Evolutionary conservation across 2,888 invertebrate species (phyloP).

Genomic region (Petrophora chlorosata): DNA sequence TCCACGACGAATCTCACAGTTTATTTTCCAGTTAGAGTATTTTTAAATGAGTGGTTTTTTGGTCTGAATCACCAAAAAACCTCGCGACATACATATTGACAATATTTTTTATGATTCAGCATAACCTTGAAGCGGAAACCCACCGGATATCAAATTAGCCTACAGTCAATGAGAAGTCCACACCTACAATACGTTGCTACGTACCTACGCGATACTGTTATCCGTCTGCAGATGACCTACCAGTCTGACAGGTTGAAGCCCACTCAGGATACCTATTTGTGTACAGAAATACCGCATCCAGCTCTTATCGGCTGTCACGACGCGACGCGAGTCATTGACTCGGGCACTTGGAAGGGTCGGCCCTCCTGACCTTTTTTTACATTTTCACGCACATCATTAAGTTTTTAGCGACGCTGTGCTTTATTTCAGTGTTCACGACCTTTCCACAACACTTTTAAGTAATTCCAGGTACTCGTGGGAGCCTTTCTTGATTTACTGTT

Average conservation of each 20-base stretch:
- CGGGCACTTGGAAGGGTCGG: conserved; percentile 29
- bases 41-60: no score
- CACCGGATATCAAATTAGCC: conserved; percentile 4
- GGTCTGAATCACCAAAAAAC: neutral
- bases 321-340: conserved; percentile 36
- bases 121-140: neutral
- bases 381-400: conserved; percentile 37
- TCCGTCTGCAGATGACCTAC: conserved; percentile 2
- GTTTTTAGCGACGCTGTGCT: conserved; percentile 28
- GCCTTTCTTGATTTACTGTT: conserved; percentile 9
- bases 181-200: neutral
- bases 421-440: conserved; percentile 24
- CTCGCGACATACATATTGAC: neutral
- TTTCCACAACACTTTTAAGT: conserved; percentile 9
- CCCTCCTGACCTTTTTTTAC: conserved; percentile 37
- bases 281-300: conserved; percentile 4
- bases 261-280: conserved; percentile 9
- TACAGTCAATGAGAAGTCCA: no score
- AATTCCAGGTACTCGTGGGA: conserved; percentile 9
- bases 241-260: conserved; percentile 5
- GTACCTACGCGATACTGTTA: conserved; percentile 6
- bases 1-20: no score
- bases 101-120: conserved; percentile 1
- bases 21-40: no score
- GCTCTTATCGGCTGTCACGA: conserved; percentile 12